These are phyloP conservation scores for Saccopteryx leptura DNA, from an alignment of 2,113 vertebrate genomes.

Conservation along the genomic window DNA sequence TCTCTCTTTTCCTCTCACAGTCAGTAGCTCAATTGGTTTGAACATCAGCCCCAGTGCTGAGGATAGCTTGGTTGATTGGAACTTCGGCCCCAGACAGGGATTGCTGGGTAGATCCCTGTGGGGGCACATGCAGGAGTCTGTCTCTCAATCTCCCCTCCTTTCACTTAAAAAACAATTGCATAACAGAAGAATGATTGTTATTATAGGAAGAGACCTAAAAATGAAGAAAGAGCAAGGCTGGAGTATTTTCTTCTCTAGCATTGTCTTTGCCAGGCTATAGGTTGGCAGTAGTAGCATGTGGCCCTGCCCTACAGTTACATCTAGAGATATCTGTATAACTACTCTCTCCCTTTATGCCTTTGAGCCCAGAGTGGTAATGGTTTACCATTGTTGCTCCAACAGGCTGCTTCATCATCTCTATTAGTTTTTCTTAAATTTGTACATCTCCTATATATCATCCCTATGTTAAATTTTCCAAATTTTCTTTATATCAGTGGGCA, in stretches of 20 bases:
- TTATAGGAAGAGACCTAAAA: background rate
- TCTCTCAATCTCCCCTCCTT: too few relatives aligned
- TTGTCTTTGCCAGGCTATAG: background rate
- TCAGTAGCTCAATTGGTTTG: too few relatives aligned
- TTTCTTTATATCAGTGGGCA: background rate
- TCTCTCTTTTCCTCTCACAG: too few relatives aligned
- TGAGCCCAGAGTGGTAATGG: background rate
- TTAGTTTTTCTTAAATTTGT: background rate
- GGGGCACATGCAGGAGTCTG: too few relatives aligned
- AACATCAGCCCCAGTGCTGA: too few relatives aligned
- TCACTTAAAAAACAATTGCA: background rate
- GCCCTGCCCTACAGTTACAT: background rate
- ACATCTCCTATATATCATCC: background rate
- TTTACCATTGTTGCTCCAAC: background rate
- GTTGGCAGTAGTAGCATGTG: background rate
- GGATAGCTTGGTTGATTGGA: too few relatives aligned
- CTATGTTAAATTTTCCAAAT: background rate
- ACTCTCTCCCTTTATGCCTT: background rate
- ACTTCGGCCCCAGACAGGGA: too few relatives aligned
- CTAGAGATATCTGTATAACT: background rate
- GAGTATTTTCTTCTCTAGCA: background rate
- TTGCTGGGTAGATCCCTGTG: too few relatives aligned
- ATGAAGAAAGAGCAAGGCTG: too few relatives aligned
- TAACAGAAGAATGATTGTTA: background rate
- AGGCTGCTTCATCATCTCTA: background rate